phyloP scores from a whole-genome alignment of 1,140 invertebrate species.

The Drosophila albomicans region DNA sequence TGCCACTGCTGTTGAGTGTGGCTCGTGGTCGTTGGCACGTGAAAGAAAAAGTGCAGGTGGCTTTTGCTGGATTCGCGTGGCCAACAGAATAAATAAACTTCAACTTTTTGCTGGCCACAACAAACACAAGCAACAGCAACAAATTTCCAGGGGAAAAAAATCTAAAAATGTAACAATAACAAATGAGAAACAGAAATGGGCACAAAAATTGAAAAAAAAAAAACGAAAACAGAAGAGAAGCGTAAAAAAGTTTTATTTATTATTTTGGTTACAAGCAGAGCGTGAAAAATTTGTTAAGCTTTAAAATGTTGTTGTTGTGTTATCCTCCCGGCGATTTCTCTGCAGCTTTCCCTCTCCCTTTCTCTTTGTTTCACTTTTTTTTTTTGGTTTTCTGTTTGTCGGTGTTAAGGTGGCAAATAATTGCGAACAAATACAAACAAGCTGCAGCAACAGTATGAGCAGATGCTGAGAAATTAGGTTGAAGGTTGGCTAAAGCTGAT shows the following conservation, averaged over 20 bases:
- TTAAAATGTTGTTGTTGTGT: conserved; percentile 56
- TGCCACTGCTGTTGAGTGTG: conserved; percentile 24
- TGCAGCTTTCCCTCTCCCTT: background rate
- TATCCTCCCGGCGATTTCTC: background rate
- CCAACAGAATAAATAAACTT: conserved; percentile 75
- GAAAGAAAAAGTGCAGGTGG: conserved; percentile 81
- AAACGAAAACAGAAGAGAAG: conserved; percentile 9
- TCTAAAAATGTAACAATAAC: conserved; percentile 77
- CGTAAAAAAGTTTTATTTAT: conserved; percentile 64
- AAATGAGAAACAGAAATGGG: conserved; percentile 65
- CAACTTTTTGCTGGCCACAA: conserved; percentile 70
- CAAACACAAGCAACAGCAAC: conserved; percentile 10
- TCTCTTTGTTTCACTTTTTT: conserved; percentile 1
- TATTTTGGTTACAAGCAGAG: conserved; percentile 60
- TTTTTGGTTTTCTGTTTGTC: conserved; percentile 7
- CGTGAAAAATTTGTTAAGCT: conserved; percentile 71
- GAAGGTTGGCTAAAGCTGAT: conserved; percentile 14
- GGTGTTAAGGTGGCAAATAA: conserved; percentile 51
- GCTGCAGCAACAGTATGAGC: conserved; percentile 23
- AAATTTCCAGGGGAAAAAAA: conserved; percentile 48
- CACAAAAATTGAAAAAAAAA: conserved; percentile 63
- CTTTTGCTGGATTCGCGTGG: conserved; percentile 46
- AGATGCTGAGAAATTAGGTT: conserved; percentile 30
- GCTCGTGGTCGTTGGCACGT: conserved; percentile 67
- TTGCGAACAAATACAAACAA: conserved; percentile 68